phyloP scores from a whole-genome alignment of 2,797 vertebrate genomes.

The Enteromius viviparus region DNA sequence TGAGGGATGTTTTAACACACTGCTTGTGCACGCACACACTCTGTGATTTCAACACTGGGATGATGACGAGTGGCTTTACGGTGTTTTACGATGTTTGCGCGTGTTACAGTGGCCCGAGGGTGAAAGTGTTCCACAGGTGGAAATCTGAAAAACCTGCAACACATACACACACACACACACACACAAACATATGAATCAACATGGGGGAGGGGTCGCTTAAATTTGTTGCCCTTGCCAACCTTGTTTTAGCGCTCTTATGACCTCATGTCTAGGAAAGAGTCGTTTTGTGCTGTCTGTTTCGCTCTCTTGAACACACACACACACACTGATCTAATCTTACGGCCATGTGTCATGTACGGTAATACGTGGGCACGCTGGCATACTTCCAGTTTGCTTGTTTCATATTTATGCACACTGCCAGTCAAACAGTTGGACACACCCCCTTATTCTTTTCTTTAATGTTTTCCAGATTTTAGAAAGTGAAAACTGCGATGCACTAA shows the following conservation, averaged over 20 bases:
- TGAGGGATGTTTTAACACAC: background rate
- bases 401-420: conserved; percentile 7
- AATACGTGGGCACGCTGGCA: conserved; percentile 33
- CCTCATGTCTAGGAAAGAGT: conserved; percentile 56
- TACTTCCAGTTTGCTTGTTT: conserved; percentile 19
- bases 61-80: background rate
- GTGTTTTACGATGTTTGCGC: background rate
- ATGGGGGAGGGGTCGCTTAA: background rate
- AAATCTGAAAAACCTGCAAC: background rate
- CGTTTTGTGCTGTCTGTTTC: conserved; percentile 41
- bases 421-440: background rate
- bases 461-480: background rate
- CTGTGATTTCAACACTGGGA: background rate
- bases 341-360: conserved; percentile 43
- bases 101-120: background rate
- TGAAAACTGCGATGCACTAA: background rate
- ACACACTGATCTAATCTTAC: conserved; percentile 24
- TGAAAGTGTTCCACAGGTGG: conserved; percentile 9
- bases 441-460: background rate
- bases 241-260: conserved; percentile 45
- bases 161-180: background rate
- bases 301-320: conserved; percentile 13
- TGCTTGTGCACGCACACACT: background rate
- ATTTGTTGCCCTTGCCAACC: conserved; percentile 24
- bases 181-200: background rate